A percentile compares a stretch with the other conserved stretches of the same genome.
These are phyloP conservation scores for Plutella xylostella DNA, from an alignment of 2,888 invertebrate species.

Conservation along the genomic window DNA sequence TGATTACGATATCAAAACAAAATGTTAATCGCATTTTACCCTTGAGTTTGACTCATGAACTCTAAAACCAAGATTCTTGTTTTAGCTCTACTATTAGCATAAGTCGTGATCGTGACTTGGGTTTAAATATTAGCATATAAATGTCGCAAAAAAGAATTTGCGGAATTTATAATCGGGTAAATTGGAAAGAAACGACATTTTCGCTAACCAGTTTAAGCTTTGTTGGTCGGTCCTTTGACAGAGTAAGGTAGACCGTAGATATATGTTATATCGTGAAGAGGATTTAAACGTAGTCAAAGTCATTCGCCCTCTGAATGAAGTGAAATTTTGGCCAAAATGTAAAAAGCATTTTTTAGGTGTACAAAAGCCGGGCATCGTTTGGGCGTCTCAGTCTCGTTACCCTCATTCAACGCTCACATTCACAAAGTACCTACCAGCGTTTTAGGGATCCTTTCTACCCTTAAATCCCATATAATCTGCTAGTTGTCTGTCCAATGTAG, in stretches of 20 bases:
- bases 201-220: no score
- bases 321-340: no score
- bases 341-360: no score
- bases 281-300: no score
- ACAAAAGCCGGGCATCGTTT: conserved; percentile 32
- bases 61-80: background rate
- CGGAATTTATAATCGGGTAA: no score
- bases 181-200: no score
- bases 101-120: background rate
- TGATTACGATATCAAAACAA: background rate
- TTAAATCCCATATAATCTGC: conserved; percentile 2
- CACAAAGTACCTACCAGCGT: conserved; percentile 22
- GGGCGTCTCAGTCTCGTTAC: conserved; percentile 43
- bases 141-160: no score
- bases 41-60: conserved; percentile 1
- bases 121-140: no score
- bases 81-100: background rate
- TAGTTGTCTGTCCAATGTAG: background rate
- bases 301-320: no score
- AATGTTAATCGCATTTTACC: background rate
- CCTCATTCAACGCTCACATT: conserved; percentile 39
- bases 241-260: no score
- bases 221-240: no score
- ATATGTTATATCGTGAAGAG: no score
- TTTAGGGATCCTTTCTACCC: conserved; percentile 26